Evolutionary conservation across 64 coral and sea anemone genomes (phyloP).

Genomic region (Cladopsammia gracilis): DNA sequence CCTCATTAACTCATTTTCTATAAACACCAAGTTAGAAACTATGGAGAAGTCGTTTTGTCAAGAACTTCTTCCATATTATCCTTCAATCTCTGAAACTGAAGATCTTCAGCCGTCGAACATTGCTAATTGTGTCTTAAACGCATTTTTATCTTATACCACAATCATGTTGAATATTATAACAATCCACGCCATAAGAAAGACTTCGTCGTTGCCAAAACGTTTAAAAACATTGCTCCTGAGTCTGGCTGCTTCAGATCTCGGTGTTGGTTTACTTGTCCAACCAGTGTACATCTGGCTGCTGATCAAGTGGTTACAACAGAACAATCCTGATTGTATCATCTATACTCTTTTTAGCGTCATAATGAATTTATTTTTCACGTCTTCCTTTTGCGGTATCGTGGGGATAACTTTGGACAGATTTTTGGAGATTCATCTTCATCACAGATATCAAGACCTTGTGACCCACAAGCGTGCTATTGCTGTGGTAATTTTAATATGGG

Average conservation of each 20-base stretch:
- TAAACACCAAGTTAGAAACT: not conserved
- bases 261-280: constrained; percentile 7
- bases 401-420: constrained; percentile 21
- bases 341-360: constrained; percentile 17
- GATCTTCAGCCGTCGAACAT: constrained; percentile 4
- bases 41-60: constrained; percentile 7
- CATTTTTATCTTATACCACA: not conserved
- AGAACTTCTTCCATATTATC: not conserved
- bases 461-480: constrained; percentile 18
- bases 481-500: not conserved
- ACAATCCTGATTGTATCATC: not conserved
- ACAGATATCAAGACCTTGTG: constrained; percentile 41
- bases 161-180: constrained; percentile 13
- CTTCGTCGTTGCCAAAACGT: not conserved
- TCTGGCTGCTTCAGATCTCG: constrained; percentile 5
- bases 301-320: not conserved
- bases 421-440: constrained; percentile 19
- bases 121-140: not conserved
- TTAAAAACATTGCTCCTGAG: constrained; percentile 13
- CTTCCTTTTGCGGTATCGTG: not conserved
- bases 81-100: not conserved
- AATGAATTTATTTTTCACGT: not conserved
- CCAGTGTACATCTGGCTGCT: constrained; percentile 19
- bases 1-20: no score
- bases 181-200: constrained; percentile 19